Evolutionary conservation across 2,797 vertebrate genomes (phyloP), one percentile per base, ranked within the genome.

Genomic region (Xenops minutus): DNA sequence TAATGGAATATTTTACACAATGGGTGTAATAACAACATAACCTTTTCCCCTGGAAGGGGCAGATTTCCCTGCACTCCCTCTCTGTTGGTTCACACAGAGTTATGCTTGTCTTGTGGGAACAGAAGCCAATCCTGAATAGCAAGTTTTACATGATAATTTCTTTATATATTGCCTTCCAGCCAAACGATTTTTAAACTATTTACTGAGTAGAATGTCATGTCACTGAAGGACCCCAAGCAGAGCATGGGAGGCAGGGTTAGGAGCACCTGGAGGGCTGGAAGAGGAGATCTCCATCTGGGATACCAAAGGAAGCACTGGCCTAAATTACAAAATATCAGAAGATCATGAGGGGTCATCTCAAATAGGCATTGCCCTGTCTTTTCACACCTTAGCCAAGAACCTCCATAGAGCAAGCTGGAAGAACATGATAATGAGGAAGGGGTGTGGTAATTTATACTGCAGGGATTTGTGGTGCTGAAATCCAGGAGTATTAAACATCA

Each of bases 1-100:
- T 93, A 82, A 88, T 80, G 58, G 81, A 79, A 82, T 95, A 85
- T 92, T 95, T 88, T 44, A 75, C n/a, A 81, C 59, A 78, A 41
- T n/a, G 37, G 64, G 12, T 64, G 88, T 67, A 85, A 91, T n/a
- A 80, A 75, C 69, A 80, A 64, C 83, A 80, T 39, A 88, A 90
- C 88, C 69, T 89, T 92, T 93, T 86, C 79, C 83, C 51, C 51
- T 75, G 37, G 54, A 80, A 61, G 49, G 54, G 30, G 76, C 44
- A 81, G 76, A 73, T 81, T 94, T 63, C 51, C 41, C 75, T 75
- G 3, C 6, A 27, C 43, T 88, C 72, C 36, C 30, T 12, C 58
- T 62, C 66, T 1, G 4, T 12, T 32, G 43, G 34, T 68, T 88
- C 88, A 37, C 51, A 69, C 67, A 66, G 75, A 89, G 37, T 48